Percentiles rank a stretch among this genome's conserved stretches.
phyloP scores from a whole-genome alignment of 1,140 invertebrate genomes.

The Bombyx mori region DNA sequence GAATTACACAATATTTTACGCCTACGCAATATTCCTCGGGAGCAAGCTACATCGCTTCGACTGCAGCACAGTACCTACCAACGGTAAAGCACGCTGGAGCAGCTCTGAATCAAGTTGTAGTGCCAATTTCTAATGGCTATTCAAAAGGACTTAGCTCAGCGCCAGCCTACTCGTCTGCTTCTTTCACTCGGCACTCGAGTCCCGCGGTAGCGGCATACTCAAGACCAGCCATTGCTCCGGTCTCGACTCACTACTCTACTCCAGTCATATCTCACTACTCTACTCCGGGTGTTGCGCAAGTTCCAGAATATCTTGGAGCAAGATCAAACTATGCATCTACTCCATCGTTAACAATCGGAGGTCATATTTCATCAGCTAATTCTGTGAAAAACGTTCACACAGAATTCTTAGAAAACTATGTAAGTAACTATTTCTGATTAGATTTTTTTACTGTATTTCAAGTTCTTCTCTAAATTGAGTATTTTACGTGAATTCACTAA shows the following conservation, averaged over 20 bases:
- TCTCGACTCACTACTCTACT: conserved; percentile 18
- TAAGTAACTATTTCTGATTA: conserved; percentile 44
- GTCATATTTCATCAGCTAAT: conserved; percentile 13
- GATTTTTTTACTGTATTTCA: background rate
- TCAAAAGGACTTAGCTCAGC: conserved; percentile 1
- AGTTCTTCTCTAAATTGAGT: background rate
- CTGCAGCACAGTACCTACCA: conserved; percentile 21
- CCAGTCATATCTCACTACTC: conserved; percentile 9
- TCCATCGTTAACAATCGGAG: conserved; percentile 12
- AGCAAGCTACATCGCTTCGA: conserved; percentile 9
- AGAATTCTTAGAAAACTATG: conserved; percentile 74
- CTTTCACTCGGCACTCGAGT: conserved; percentile 14
- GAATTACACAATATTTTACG: conserved; percentile 17
- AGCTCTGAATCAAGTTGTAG: conserved; percentile 8
- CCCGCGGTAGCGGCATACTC: conserved; percentile 21
- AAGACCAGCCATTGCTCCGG: conserved; percentile 27
- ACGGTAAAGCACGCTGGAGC: conserved; percentile 1
- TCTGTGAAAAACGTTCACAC: conserved; percentile 70
- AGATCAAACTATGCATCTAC: conserved; percentile 12
- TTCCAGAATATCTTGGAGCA: conserved; percentile 5
- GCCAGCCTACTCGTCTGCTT: conserved; percentile 17
- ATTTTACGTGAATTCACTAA: background rate
- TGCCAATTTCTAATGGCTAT: conserved; percentile 27
- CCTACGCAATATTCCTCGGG: conserved; percentile 3
- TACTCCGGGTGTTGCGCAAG: conserved; percentile 7